phyloP scores from a whole-genome alignment of 1,140 invertebrate genomes.

The Mycetomoellerius zeteki region DNA sequence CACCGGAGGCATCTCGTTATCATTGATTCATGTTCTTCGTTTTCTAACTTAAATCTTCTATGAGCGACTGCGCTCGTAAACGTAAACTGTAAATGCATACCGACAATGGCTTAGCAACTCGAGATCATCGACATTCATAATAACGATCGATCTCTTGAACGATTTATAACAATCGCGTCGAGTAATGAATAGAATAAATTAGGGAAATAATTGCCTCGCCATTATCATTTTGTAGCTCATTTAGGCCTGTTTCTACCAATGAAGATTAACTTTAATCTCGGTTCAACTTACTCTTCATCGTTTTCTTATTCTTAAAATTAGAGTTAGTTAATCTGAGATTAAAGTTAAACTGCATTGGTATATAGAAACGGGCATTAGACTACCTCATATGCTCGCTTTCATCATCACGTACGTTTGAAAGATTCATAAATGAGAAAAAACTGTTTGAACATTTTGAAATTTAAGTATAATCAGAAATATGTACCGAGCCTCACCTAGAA shows the following conservation, averaged over 20 bases:
- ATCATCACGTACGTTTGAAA: conserved; percentile 32
- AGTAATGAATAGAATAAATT: conserved; percentile 80
- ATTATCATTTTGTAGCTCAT: conserved; percentile 72
- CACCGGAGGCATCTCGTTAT: conserved; percentile 83
- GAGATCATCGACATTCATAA: conserved; percentile 80
- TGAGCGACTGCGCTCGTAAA: conserved; percentile 23
- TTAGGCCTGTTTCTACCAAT: too few species aligned
- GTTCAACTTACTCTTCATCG: too few species aligned
- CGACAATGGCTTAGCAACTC: conserved; percentile 71
- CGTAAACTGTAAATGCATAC: not conserved
- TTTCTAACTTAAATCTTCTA: conserved; percentile 71
- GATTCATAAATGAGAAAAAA: too few species aligned
- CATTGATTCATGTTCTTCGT: conserved; percentile 78
- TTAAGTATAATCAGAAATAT: not conserved
- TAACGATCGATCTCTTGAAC: conserved; percentile 73
- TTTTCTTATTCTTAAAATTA: too few species aligned
- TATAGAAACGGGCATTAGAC: too few species aligned
- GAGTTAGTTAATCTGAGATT: too few species aligned
- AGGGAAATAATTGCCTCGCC: conserved; percentile 77
- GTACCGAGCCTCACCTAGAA: not conserved
- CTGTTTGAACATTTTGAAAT: not conserved
- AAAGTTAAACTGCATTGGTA: too few species aligned
- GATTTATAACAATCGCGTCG: conserved; percentile 78
- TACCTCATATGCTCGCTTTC: conserved; percentile 61
- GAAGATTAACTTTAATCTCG: too few species aligned